Percentiles rank a stretch among this genome's conserved stretches.
Evolutionary conservation across 2,797 vertebrate species (phyloP).

Genomic region (Chiropotes sagulatus): DNA sequence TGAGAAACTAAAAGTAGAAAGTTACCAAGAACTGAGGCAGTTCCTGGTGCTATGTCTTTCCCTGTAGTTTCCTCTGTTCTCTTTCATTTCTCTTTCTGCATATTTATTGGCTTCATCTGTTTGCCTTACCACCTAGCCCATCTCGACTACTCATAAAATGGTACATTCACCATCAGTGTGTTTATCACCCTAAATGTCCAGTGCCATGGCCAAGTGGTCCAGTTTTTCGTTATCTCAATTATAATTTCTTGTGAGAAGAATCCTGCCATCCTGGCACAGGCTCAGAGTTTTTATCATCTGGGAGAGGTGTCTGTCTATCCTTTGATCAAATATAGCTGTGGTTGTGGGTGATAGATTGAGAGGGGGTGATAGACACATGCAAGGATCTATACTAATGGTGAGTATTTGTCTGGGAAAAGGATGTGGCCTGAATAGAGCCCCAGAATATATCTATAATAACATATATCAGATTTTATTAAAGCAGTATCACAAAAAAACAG

Average conservation of each 20-base stretch:
- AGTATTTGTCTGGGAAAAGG: background rate
- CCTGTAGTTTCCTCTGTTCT: background rate
- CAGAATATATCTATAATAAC: background rate
- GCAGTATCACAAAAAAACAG: background rate
- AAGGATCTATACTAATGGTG: background rate
- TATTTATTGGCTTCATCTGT: background rate
- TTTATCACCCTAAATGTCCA: background rate
- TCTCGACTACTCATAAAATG: background rate
- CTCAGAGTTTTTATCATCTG: background rate
- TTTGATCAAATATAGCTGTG: background rate
- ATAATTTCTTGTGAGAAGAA: background rate
- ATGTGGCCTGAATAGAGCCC: background rate
- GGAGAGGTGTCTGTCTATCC: background rate
- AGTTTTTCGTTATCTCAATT: background rate
- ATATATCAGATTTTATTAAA: slow-evolving; percentile 28
- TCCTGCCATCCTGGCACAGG: background rate
- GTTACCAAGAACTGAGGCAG: background rate
- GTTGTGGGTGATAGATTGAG: background rate
- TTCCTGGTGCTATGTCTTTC: background rate
- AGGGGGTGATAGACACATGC: background rate
- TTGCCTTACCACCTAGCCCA: background rate
- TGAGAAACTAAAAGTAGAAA: background rate
- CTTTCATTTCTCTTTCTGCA: background rate
- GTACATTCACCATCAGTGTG: background rate
- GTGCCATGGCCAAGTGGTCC: background rate